Base-by-base conservation (phyloP, 2,888 invertebrate species). In the Sinelater perroti region DNA sequence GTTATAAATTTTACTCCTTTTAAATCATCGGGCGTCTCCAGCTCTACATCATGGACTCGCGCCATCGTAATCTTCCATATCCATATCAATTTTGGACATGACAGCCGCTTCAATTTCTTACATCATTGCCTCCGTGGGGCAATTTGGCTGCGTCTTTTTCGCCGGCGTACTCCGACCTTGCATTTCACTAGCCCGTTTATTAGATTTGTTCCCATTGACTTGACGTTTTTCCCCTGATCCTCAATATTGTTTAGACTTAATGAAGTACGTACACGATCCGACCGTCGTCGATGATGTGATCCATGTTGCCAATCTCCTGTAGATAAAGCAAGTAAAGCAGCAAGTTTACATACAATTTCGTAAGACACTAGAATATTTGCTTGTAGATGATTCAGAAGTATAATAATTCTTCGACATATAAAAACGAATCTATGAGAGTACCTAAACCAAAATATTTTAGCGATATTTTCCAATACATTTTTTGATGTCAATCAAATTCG, bases 211-310 rank as follows among this genome's bases (percentile, higher is more conserved):
- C 58, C 88, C 88, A 76, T 89, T 89, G 26, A 88, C 77, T 20
- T 82, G 79, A 85, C 82, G 73, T 80, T 86, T 67, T 86, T 84
- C 64, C 89, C 88, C 68, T 85, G 86, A 73, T 88, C 88, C 53
- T 89, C 86, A 77, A 90, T 91, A 76, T 90, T 91, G 75, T 89
- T 89, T 73, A 90, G 82, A 17, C 97, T 97, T 60, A 99, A 85
- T 66, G 98, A 83, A 52, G 95, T 93, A 61, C 97, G 87, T 26
- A 98, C 97, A 74, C 97, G 87, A 76, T 96, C 95, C 64, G 97
- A 97, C 75, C 98, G 90, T 99, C 97, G 81, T 99, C 98, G 75
- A 99, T 92, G 71, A 99, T 97, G 71, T 97, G 95, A 80, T 99
- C 99, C 74, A 97, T 96, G 79, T 98, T 99, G 50, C 99, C 99